Percentiles rank a stretch among this genome's conserved stretches.
Conservation (phyloP, 2,888 invertebrate genomes). For the Diadegma fenestrale region DNA sequence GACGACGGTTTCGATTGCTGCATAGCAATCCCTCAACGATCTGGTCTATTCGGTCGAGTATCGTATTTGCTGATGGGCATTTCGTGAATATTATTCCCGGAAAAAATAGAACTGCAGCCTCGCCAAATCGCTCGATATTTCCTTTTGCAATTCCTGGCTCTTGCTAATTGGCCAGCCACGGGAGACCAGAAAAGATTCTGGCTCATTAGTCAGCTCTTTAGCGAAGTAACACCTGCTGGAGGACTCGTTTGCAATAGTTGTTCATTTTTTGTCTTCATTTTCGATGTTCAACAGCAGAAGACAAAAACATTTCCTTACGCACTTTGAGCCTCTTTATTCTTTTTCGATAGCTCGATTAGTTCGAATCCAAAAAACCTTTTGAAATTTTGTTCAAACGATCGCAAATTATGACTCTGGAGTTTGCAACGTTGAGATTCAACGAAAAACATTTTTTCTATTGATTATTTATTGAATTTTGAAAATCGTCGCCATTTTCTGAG, state of each 20-base stretch:
- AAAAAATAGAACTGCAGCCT: background rate
- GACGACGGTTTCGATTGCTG: constrained; percentile 41
- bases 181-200: constrained; percentile 37
- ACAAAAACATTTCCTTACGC: no score
- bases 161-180: constrained; percentile 44
- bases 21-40: background rate
- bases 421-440: no score
- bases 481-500: no score
- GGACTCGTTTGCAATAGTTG: background rate
- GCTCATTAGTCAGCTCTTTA: constrained; percentile 53
- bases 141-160: background rate
- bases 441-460: no score
- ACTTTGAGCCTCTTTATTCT: background rate
- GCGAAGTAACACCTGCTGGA: constrained; percentile 49
- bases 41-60: background rate
- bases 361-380: no score
- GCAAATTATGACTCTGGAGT: no score
- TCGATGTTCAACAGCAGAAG: background rate
- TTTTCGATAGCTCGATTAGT: no score
- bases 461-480: no score
- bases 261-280: background rate
- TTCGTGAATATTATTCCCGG: background rate
- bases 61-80: background rate
- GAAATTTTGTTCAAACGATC: no score
- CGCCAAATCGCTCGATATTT: background rate